phyloP scores from a whole-genome alignment of 2,113 vertebrate genomes.

The Eidolon helvum region DNA sequence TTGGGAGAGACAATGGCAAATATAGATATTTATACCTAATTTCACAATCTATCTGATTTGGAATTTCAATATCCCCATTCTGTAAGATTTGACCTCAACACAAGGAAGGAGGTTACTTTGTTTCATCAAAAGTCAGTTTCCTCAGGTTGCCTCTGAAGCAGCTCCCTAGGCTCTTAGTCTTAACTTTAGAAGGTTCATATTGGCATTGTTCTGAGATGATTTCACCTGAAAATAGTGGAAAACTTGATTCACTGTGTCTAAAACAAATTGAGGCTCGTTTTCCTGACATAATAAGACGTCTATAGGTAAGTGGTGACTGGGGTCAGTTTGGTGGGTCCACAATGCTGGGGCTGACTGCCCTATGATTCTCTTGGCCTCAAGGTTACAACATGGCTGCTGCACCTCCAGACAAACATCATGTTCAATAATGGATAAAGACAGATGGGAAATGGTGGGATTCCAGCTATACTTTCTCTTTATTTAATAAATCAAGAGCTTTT shows the following conservation, averaged over 20 bases:
- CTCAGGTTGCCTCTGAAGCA: not conserved
- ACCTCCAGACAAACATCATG: not conserved
- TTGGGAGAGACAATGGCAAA: not conserved
- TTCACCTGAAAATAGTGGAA: not conserved
- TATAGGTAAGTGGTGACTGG: not conserved
- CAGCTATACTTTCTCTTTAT: not conserved
- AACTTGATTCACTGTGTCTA: not conserved
- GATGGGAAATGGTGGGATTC: not conserved
- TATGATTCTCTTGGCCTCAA: not conserved
- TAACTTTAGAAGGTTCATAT: not conserved
- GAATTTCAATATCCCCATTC: not conserved
- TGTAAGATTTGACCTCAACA: not conserved
- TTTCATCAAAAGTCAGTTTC: not conserved
- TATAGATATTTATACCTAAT: not conserved
- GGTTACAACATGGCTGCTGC: not conserved
- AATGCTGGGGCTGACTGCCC: not conserved
- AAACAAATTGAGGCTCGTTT: not conserved
- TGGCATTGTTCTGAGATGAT: not conserved
- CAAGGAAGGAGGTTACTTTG: not conserved
- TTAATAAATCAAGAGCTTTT: conserved; percentile 5
- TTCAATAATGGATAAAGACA: not conserved
- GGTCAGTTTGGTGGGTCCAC: not conserved
- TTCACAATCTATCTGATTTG: not conserved
- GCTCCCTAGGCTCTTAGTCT: not conserved
- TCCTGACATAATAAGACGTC: not conserved